Evolutionary conservation across 2,888 invertebrate species (phyloP).

Genomic region (Lepas anatifera): DNA sequence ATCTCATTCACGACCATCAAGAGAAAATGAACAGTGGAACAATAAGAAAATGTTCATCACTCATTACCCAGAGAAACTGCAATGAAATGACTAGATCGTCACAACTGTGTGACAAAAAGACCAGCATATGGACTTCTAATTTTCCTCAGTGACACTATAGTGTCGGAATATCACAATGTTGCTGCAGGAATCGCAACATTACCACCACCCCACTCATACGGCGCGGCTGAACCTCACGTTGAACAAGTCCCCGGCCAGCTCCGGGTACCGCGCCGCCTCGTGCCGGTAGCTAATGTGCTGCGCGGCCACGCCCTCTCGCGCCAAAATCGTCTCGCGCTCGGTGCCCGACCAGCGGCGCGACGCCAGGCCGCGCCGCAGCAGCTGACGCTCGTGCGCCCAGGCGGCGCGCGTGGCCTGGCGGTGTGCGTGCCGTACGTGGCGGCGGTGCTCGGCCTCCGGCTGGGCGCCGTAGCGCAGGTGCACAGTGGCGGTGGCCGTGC

Average conservation of each 20-base stretch:
- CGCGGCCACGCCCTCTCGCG: conserved; percentile 45
- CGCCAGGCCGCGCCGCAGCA: conserved; percentile 36
- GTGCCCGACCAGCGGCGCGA: conserved; percentile 52
- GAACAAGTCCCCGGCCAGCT: conserved; percentile 89
- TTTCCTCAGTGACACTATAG: too few species aligned
- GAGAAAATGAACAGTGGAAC: too few species aligned
- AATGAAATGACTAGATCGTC: background rate
- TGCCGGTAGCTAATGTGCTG: conserved; percentile 88
- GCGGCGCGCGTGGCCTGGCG: conserved; percentile 69
- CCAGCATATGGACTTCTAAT: background rate
- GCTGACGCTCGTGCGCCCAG: conserved; percentile 84
- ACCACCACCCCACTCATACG: background rate
- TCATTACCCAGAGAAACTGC: too few species aligned
- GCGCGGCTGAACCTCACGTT: conserved; percentile 61
- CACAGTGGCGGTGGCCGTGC: conserved; percentile 76
- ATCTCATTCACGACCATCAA: too few species aligned
- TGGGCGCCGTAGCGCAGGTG: conserved; percentile 91
- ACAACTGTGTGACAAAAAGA: background rate
- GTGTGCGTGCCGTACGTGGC: conserved; percentile 78
- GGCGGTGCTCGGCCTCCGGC: conserved; percentile 73
- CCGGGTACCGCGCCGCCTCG: conserved; percentile 77
- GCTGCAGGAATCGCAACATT: too few species aligned
- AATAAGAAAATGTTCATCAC: too few species aligned
- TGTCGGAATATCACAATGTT: background rate
- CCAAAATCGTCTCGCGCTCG: conserved; percentile 22